phyloP scores from a whole-genome alignment of 1,140 invertebrate genomes.

The Drosophila asahinai region DNA sequence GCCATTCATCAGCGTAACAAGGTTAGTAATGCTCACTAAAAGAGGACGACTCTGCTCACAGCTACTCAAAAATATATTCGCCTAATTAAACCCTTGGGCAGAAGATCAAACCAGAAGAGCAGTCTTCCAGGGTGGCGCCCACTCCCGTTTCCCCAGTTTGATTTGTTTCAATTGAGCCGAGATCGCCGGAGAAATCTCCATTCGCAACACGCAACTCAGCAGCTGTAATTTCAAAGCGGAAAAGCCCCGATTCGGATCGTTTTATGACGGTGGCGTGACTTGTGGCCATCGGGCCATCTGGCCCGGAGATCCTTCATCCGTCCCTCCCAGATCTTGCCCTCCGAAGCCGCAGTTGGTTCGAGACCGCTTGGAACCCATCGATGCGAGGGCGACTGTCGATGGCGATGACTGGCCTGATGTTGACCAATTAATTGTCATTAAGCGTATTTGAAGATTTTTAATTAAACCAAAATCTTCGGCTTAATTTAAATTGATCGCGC shows the following conservation, averaged over 20 bases:
- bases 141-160: conserved; percentile 47
- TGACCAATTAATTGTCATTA: conserved; percentile 83
- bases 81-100: background rate
- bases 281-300: conserved; percentile 61
- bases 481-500: conserved; percentile 81
- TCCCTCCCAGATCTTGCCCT: conserved; percentile 20
- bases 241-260: conserved; percentile 41
- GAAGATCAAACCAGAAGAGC: conserved; percentile 14
- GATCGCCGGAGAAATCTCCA: conserved; percentile 49
- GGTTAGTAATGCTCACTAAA: conserved; percentile 61
- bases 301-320: conserved; percentile 19
- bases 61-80: background rate
- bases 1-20: conserved; percentile 53
- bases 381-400: conserved; percentile 47
- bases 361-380: conserved; percentile 26
- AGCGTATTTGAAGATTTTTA: conserved; percentile 83
- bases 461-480: conserved; percentile 81
- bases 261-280: conserved; percentile 80
- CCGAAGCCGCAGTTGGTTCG: background rate
- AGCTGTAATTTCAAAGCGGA: conserved; percentile 49
- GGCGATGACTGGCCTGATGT: conserved; percentile 54
- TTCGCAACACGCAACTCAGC: conserved; percentile 43
- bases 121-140: conserved; percentile 27
- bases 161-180: conserved; percentile 72
- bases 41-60: background rate